A percentile compares a stretch with the other conserved stretches of the same genome.
These are phyloP conservation scores for Gymnobelideus leadbeateri DNA, from an alignment of 2,113 vertebrate species.

Conservation along the genomic window DNA sequence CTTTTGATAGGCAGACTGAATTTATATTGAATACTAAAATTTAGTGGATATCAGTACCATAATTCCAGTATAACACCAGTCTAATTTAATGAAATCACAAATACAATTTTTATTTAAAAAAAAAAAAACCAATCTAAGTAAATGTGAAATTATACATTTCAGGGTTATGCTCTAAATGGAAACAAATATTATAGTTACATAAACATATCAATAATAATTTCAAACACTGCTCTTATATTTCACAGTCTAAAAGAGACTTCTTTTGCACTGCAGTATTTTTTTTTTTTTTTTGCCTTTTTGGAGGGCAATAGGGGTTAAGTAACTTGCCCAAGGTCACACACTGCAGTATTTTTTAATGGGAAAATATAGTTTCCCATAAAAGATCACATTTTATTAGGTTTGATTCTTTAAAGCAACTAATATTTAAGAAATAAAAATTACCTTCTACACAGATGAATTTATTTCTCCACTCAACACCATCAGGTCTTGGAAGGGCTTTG, in stretches of 20 bases:
- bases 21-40: neutral
- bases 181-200: neutral
- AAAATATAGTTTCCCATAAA: neutral
- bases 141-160: neutral
- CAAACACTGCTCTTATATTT: neutral
- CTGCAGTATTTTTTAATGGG: neutral
- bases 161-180: neutral
- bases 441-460: constrained; percentile 98
- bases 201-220: neutral
- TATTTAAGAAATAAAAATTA: constrained; percentile 75
- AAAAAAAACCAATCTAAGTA: neutral
- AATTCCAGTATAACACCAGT: neutral
- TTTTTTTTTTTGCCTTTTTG: too few species aligned
- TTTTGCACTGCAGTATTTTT: neutral
- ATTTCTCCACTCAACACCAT: constrained; percentile 91
- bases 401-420: neutral
- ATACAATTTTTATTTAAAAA: neutral
- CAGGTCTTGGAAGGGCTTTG: constrained; percentile 89
- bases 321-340: too few species aligned
- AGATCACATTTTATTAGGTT: neutral
- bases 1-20: neutral
- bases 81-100: neutral
- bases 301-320: too few species aligned
- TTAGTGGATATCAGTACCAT: neutral
- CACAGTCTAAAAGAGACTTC: neutral